Percentiles rank a stretch among this genome's conserved stretches.
phyloP scores from a whole-genome alignment of 30 jellyfish, hydroid and myxozoan species.

The Chrysaora quinquecirrha region DNA sequence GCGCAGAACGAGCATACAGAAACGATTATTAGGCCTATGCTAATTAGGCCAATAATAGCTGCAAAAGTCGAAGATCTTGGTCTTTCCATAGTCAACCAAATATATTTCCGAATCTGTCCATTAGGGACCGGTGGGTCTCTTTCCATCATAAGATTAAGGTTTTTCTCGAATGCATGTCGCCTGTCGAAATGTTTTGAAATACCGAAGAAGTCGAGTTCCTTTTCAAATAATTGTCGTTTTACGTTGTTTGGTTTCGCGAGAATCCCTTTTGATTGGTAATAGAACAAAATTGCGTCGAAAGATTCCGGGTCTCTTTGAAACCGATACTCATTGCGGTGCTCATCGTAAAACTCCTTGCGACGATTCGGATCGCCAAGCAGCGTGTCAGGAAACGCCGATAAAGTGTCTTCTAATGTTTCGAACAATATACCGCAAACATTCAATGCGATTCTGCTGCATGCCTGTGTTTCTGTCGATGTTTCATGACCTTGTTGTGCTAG shows the following conservation, averaged over 20 bases:
- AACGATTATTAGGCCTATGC: slow-evolving; percentile 39
- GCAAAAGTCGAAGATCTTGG: slow-evolving; percentile 45
- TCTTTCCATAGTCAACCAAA: slow-evolving; percentile 57
- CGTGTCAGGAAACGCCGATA: slow-evolving; percentile 74
- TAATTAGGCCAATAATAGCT: slow-evolving; percentile 22
- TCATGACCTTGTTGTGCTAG: background rate
- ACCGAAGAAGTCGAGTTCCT: slow-evolving; percentile 74
- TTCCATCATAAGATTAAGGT: background rate
- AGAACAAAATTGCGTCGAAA: slow-evolving; percentile 83
- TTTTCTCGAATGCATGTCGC: slow-evolving; percentile 71
- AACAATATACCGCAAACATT: slow-evolving; percentile 62
- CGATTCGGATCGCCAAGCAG: slow-evolving; percentile 66
- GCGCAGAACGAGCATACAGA: slow-evolving; percentile 68
- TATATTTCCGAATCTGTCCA: slow-evolving; percentile 14
- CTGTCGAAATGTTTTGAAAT: slow-evolving; percentile 63
- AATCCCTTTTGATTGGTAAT: slow-evolving; percentile 87
- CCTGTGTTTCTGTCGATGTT: background rate
- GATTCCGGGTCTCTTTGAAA: slow-evolving; percentile 72
- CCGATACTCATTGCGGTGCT: slow-evolving; percentile 18
- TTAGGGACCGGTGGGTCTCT: slow-evolving; percentile 42
- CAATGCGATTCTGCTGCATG: slow-evolving; percentile 25
- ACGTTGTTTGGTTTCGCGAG: slow-evolving; percentile 71
- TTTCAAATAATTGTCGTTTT: slow-evolving; percentile 49
- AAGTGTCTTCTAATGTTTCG: slow-evolving; percentile 81
- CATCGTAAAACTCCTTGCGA: slow-evolving; percentile 64